These are phyloP conservation scores for Tricholaema leucomelas DNA, from an alignment of 2,113 vertebrate genomes.

Conservation along the genomic window DNA sequence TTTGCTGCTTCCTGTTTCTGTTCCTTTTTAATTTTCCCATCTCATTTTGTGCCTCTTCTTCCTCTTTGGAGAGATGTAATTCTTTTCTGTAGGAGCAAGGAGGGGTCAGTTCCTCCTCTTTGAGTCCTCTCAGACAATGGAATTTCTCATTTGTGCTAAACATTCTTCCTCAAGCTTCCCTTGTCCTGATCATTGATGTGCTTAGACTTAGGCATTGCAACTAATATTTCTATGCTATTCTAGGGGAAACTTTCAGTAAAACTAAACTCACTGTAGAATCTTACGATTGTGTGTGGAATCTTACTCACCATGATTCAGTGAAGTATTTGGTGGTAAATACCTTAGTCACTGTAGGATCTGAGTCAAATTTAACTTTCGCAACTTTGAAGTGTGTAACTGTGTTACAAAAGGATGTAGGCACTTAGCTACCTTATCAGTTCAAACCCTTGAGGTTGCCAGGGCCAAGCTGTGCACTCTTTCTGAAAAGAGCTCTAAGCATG, in stretches of 20 bases:
- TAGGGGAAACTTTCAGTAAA: conserved; percentile 28
- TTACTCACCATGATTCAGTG: not conserved
- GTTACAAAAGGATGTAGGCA: not conserved
- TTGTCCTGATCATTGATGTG: not conserved
- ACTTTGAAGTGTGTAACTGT: not conserved
- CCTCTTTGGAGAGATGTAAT: not conserved
- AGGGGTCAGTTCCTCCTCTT: not conserved
- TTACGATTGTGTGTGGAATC: not conserved
- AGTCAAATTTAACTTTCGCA: not conserved
- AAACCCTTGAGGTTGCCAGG: not conserved
- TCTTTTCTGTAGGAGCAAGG: not conserved
- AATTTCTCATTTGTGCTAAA: not conserved
- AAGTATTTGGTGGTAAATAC: not conserved
- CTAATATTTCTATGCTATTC: not conserved
- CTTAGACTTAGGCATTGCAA: not conserved
- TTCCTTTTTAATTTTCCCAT: not conserved
- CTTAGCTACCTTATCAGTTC: not conserved
- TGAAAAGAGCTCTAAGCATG: not conserved
- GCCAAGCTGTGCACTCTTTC: not conserved
- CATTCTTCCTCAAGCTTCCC: not conserved
- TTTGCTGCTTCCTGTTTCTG: not conserved
- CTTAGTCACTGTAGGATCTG: not conserved
- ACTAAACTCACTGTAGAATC: not conserved
- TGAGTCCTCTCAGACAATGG: not conserved
- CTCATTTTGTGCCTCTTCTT: not conserved